Conservation (phyloP, 2,888 invertebrate genomes). For the Gymnoscelis rufifasciata region DNA sequence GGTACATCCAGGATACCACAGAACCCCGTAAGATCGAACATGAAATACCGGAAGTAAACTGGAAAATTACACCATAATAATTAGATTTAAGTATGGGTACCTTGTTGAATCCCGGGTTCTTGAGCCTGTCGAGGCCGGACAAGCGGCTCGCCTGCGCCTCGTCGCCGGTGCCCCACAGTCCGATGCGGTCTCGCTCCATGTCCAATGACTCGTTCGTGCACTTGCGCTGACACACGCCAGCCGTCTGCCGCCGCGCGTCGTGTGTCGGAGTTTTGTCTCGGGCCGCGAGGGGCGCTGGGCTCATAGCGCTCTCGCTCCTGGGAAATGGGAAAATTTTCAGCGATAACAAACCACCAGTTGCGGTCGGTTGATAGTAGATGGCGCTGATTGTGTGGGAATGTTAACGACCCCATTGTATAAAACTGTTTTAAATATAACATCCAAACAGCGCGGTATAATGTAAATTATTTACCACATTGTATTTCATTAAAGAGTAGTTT, state of each 20-base stretch:
- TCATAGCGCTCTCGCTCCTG: conserved; percentile 73
- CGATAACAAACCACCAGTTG: conserved; percentile 53
- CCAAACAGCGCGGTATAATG: no score
- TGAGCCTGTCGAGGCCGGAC: conserved; percentile 83
- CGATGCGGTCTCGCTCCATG: conserved; percentile 82
- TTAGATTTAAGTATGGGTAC: conserved; percentile 56
- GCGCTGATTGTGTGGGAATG: conserved; percentile 41
- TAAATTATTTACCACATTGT: no score
- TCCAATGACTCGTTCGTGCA: conserved; percentile 47
- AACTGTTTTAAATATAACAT: conserved; percentile 3
- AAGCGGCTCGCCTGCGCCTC: conserved; percentile 77
- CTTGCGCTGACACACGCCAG: conserved; percentile 43
- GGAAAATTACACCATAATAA: conserved; percentile 49
- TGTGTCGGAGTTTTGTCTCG: conserved; percentile 60
- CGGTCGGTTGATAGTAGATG: conserved; percentile 62
- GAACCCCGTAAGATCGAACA: conserved; percentile 22
- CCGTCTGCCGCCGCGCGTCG: conserved; percentile 60
- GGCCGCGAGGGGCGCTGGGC: conserved; percentile 65
- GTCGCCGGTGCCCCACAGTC: conserved; percentile 81
- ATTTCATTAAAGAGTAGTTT: no score
- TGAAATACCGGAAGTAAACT: conserved; percentile 40
- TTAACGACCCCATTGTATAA: conserved; percentile 11
- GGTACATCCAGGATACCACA: not conserved
- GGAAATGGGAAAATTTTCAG: conserved; percentile 74
- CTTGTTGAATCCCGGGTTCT: conserved; percentile 85